phyloP scores from a whole-genome alignment of 2,888 invertebrate genomes.

The Nomada hirtipes region DNA sequence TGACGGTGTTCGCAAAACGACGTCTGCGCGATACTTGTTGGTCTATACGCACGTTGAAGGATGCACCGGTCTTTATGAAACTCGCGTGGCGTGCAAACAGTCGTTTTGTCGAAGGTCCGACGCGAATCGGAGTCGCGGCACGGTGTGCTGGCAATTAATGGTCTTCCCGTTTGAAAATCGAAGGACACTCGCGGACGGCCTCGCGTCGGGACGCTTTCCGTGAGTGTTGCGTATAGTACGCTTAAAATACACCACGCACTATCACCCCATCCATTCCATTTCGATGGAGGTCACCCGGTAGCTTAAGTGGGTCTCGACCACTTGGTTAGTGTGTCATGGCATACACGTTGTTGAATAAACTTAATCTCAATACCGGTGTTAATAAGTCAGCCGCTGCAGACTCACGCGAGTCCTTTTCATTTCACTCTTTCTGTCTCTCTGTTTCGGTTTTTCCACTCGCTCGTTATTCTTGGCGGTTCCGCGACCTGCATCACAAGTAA shows the following conservation, averaged over 20 bases:
- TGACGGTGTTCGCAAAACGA: neutral
- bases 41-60: neutral
- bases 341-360: slow-evolving; percentile 80
- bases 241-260: slow-evolving; percentile 77
- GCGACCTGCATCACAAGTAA: slow-evolving; percentile 17
- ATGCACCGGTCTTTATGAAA: slow-evolving; percentile 14
- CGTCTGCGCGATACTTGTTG: neutral
- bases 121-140: slow-evolving; percentile 52
- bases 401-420: slow-evolving; percentile 51
- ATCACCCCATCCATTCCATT: slow-evolving; percentile 83
- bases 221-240: slow-evolving; percentile 63
- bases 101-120: slow-evolving; percentile 51
- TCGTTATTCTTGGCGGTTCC: neutral
- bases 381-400: slow-evolving; percentile 69
- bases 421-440: slow-evolving; percentile 26
- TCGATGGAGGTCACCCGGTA: slow-evolving; percentile 83
- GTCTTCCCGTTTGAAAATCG: slow-evolving; percentile 77
- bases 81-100: slow-evolving; percentile 27
- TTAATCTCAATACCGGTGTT: slow-evolving; percentile 80
- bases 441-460: neutral
- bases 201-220: slow-evolving; percentile 71
- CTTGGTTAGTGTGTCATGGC: slow-evolving; percentile 85
- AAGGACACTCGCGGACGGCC: slow-evolving; percentile 74
- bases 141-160: slow-evolving; percentile 67
- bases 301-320: slow-evolving; percentile 85